Percentiles rank a stretch among this genome's conserved stretches.
phyloP scores from a whole-genome alignment of 1,140 invertebrate genomes.

The Zaprionus inermis region DNA sequence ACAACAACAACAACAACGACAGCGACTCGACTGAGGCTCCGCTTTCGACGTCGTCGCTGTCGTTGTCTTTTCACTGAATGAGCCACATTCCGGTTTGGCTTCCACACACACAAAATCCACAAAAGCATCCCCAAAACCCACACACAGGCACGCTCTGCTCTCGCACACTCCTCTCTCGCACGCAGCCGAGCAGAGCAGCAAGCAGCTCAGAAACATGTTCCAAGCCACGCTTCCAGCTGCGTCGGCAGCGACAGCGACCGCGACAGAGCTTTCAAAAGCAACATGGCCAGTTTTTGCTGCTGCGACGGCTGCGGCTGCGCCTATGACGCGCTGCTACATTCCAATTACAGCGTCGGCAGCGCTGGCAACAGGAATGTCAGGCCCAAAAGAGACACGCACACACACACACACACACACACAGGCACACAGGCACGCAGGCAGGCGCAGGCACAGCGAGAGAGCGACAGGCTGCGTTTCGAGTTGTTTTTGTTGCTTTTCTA shows the following conservation, averaged over 20 bases:
- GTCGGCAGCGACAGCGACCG: slow-evolving; percentile 13
- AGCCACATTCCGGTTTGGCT: slow-evolving; percentile 80
- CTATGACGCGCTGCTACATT: slow-evolving; percentile 62
- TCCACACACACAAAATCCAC: slow-evolving; percentile 68
- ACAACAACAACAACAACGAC: slow-evolving; percentile 3
- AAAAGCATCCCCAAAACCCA: slow-evolving; percentile 80
- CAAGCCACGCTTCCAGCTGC: slow-evolving; percentile 45
- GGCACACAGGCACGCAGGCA: background rate
- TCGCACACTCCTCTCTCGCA: slow-evolving; percentile 30
- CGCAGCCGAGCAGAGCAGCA: slow-evolving; percentile 16
- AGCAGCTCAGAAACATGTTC: slow-evolving; percentile 56
- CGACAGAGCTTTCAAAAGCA: slow-evolving; percentile 66
- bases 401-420: background rate
- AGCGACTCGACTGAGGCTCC: slow-evolving; percentile 28
- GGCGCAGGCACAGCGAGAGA: background rate
- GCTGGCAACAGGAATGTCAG: slow-evolving; percentile 47
- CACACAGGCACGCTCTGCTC: slow-evolving; percentile 40
- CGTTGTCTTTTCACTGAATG: slow-evolving; percentile 78
- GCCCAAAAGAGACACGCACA: slow-evolving; percentile 20
- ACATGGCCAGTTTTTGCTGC: slow-evolving; percentile 70
- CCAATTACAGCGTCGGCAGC: slow-evolving; percentile 41
- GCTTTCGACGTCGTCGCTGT: too few relatives aligned
- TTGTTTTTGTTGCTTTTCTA: slow-evolving; percentile 49
- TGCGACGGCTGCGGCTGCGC: slow-evolving; percentile 50
- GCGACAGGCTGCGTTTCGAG: background rate